Evolutionary conservation across 1,140 invertebrate genomes (phyloP), one percentile per base, ranked within the genome.

Genomic region (Lerema accius): DNA sequence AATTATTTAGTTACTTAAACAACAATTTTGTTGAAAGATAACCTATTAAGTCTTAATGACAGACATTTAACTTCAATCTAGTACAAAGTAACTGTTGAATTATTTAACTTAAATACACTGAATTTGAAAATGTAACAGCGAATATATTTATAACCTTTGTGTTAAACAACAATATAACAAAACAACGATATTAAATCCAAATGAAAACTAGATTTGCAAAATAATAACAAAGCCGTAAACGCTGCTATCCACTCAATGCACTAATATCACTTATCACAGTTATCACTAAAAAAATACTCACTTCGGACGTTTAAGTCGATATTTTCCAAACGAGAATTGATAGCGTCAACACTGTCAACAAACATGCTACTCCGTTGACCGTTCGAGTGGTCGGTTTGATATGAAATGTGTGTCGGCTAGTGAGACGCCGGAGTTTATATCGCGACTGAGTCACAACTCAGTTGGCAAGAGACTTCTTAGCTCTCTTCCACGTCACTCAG

Each of bases 361-460:
- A 86, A 87, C 84, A 87, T 89, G 32, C 70, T 58, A 28, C 23
- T 28, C 13, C 9, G 13, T 11, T 11, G 13, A 55, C 23, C 55
- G 59, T 69, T 42, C 53, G 53, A 63, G 35, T 59, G 46, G 42
- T 39, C 74, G 71, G 61, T 71, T 70, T 49, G 64, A 60, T 74
- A 58, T 59, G 46, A 70, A 84, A 76, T 89, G 83, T 68, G 64
- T 49, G 26, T 37, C 69, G 63, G 53, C 63, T 46, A 65, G 66
- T 51, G 65, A 51, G 46, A 0, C 46, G 49, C 60, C 51, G 60
- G 48, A 61, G 72, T 79, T 79, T 89, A 87, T 87, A 87, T 80
- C 45, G 63, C 59, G 56, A 42, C n/a, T 87, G 86, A 89, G 56
- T 86, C 83, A 80, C 78, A 84, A n/a, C n/a, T n/a, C n/a, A n/a